Base-by-base conservation (phyloP, 2,113 vertebrate genomes). In the Cisticola juncidis region DNA sequence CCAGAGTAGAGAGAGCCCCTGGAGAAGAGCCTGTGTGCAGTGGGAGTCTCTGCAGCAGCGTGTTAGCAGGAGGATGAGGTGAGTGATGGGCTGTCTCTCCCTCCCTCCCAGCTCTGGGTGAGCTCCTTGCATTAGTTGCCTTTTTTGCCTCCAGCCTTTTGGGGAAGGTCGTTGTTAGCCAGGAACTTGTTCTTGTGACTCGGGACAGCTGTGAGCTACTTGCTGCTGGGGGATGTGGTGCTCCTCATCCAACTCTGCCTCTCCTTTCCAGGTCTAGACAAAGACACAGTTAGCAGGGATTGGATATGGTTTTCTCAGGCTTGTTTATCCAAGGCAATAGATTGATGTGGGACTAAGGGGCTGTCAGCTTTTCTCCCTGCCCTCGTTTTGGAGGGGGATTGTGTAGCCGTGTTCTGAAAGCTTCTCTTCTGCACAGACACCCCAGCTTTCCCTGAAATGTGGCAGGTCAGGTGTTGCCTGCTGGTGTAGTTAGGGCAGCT, bases 51-150 rank as follows among this genome's bases (percentile, higher is more conserved):
- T 94, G 95, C 93, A 94, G 94, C 94, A 84, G 77, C 33, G 5
- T 45, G 90, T 83, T 92, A 94, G 95, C 84, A 92, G 90, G 81
- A 94, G 92, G 73, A 92, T 92, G 83, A 65, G 95, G 86, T 96
- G 88, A 87, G 95, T 92, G 74, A 33, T 83, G 92, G 85, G 83
- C 61, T 42, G 70, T 65, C 93, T 81, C n/a, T 68, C 22, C 85
- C 88, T 90, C 81, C 73, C 86, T 91, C 45, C 60, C 53, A 35
- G 56, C 31, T 36, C 3, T 1, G 47, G 73, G 36, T 14, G 47
- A 92, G 72, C 71, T 90, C 64, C 66, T 78, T 22, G 72, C 23
- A 11, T 72, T 85, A 47, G 65, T 25, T 48, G 90, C 77, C 76
- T 33, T 53, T 92, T 47, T 86, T 82, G 88, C 70, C 86, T 92